phyloP scores from a whole-genome alignment of 2,113 vertebrate species.

The Archilochus colubris region DNA sequence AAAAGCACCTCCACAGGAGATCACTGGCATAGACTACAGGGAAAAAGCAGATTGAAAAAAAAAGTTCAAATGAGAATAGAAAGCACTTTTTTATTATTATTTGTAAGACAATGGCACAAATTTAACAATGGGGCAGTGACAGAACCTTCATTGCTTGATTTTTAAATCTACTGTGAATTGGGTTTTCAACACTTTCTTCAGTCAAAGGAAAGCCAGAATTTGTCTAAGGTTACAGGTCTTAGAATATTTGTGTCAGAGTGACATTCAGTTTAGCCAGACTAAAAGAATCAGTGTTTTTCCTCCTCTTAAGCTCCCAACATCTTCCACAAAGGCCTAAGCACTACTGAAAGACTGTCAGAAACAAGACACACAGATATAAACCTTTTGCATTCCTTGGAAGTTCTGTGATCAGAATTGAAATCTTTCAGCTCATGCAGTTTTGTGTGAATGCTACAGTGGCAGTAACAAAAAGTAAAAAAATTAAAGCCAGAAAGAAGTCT shows the following conservation, averaged over 20 bases:
- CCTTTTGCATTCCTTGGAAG: neutral
- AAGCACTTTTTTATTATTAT: neutral
- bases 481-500: neutral
- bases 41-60: neutral
- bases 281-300: neutral
- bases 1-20: neutral
- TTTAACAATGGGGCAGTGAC: neutral
- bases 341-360: neutral
- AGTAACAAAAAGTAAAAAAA: neutral
- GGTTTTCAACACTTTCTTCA: neutral
- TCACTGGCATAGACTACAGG: neutral
- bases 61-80: neutral
- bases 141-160: neutral
- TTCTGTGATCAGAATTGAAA: neutral
- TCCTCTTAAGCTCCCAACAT: neutral
- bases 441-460: neutral
- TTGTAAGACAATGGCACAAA: neutral
- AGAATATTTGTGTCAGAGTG: neutral
- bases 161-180: neutral
- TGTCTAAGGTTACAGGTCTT: neutral
- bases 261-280: neutral
- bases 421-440: neutral
- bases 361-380: neutral
- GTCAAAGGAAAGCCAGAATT: neutral
- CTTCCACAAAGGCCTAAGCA: neutral